Evolutionary conservation across 2,113 vertebrate species (phyloP), one percentile per base, ranked within the genome.

Genomic region (Raja brachyura): DNA sequence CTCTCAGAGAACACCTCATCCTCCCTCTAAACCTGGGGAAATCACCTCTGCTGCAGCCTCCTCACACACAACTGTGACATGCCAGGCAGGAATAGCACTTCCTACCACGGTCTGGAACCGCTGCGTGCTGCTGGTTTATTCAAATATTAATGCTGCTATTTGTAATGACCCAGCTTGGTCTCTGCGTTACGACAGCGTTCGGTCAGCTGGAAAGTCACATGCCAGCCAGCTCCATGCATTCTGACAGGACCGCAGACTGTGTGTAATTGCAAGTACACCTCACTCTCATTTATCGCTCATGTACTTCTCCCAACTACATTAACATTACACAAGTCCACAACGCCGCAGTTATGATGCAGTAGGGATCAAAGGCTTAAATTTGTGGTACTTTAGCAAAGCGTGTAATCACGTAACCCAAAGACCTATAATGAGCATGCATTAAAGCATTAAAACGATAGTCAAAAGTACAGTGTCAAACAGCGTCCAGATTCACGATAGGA

Each of bases 121-220:
- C 20, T 92, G 14, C 73, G 90, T 7, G 39, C 6, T 92, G 90
- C 68, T 11, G 31, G 33, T 74, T 92, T 25, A 92, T 73, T 92
- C 90, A 92, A 92, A 92, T 92, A 88, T 88, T 88, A 92, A 92
- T 92, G 90, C 90, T 92, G 90, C 68, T 92, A 25, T 92, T 92
- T 92, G 5, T 25, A 92, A 92, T 10, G 66, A 92, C 63, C 48
- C 39, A 73, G 63, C 90, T 92, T n/a, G 68, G 66, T 92, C 63
- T 11, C 90, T 73, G 66, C 68, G 73, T 92, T 92, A 92, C 90
- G 66, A 92, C 66, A 92, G 31, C 39, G 28, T 14, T 39, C 39
- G 39, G 73, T 74, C 90, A 92, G 90, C 39, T 73, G 68, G 90
- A 70, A 73, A 92, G 39, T 92, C 68, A 92, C 33, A 54, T 92